Conservation (phyloP, 2,888 invertebrate genomes). For the Drosophila paracracens region DNA sequence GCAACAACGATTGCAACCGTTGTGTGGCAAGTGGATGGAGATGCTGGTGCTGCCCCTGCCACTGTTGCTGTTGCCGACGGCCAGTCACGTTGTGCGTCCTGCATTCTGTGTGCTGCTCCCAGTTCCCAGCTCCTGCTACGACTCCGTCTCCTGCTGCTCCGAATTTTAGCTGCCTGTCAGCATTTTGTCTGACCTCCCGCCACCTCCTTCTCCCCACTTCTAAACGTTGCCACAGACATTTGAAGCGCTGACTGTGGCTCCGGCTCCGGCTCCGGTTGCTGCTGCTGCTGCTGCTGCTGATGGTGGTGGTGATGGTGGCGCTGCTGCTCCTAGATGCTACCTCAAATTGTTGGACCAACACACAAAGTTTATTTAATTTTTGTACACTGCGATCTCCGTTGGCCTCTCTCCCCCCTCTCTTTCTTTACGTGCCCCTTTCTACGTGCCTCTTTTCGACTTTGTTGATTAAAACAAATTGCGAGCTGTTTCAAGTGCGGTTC, state of each 20-base stretch:
- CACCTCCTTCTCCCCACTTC: not conserved
- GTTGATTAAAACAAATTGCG: slow-evolving; percentile 80
- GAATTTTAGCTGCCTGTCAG: slow-evolving; percentile 53
- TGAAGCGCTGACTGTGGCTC: slow-evolving; percentile 38
- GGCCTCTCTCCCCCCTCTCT: not conserved
- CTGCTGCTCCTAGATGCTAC: slow-evolving; percentile 38
- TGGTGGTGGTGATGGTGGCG: slow-evolving; percentile 3
- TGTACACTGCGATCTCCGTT: slow-evolving; percentile 36
- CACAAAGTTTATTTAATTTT: slow-evolving; percentile 76
- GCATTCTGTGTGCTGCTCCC: not conserved
- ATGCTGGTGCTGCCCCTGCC: not conserved
- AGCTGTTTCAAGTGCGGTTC: slow-evolving; percentile 64
- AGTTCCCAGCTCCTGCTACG: not conserved
- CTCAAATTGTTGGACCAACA: slow-evolving; percentile 74
- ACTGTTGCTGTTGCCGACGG: slow-evolving; percentile 20
- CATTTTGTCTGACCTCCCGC: slow-evolving; percentile 57
- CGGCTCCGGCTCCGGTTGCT: slow-evolving; percentile 2
- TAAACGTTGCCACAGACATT: slow-evolving; percentile 60
- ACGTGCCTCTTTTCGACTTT: slow-evolving; percentile 70
- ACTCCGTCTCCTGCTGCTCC: slow-evolving; percentile 13
- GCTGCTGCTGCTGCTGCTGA: not conserved
- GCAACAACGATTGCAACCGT: slow-evolving; percentile 46
- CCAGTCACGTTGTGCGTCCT: slow-evolving; percentile 36
- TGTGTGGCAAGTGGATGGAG: slow-evolving; percentile 26
- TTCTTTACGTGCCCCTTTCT: slow-evolving; percentile 14